phyloP scores from a whole-genome alignment of 2,888 invertebrate genomes.

The Cerceris ruficornis region DNA sequence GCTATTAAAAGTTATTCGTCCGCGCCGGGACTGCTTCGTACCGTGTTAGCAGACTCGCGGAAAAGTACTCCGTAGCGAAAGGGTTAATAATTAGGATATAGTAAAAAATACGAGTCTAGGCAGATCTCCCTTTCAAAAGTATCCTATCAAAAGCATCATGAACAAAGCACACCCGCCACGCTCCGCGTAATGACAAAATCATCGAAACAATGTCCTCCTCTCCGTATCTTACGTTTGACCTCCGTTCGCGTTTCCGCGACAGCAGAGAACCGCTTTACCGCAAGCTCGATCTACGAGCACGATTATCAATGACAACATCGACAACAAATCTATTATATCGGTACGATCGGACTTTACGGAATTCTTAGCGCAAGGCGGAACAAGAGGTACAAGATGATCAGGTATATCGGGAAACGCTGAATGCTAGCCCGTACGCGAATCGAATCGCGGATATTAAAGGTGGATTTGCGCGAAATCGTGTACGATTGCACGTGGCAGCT shows the following conservation, averaged over 20 bases:
- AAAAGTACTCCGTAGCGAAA: too few species aligned
- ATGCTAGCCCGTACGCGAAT: neutral
- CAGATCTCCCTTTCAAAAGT: too few species aligned
- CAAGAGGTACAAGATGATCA: neutral
- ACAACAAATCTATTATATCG: conserved; percentile 35
- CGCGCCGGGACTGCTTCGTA: too few species aligned
- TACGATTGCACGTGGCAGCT: conserved; percentile 24
- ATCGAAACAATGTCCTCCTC: too few species aligned
- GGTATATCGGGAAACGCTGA: conserved; percentile 5
- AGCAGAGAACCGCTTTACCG: conserved; percentile 2
- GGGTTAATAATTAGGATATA: too few species aligned
- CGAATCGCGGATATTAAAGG: neutral
- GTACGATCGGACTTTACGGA: neutral
- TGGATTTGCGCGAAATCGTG: conserved; percentile 33
- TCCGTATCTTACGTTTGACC: neutral
- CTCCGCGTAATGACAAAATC: too few species aligned
- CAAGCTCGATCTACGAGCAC: conserved; percentile 26
- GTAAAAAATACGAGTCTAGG: too few species aligned
- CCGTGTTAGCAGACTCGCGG: too few species aligned
- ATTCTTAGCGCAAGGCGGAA: neutral
- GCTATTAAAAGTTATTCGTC: too few species aligned
- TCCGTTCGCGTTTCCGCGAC: neutral
- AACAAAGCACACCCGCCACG: too few species aligned
- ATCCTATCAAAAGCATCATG: too few species aligned
- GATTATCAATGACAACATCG: conserved; percentile 31